Evolutionary conservation across 2,888 invertebrate genomes (phyloP), one percentile per base, ranked within the genome.

Genomic region (Hesperia comma): DNA sequence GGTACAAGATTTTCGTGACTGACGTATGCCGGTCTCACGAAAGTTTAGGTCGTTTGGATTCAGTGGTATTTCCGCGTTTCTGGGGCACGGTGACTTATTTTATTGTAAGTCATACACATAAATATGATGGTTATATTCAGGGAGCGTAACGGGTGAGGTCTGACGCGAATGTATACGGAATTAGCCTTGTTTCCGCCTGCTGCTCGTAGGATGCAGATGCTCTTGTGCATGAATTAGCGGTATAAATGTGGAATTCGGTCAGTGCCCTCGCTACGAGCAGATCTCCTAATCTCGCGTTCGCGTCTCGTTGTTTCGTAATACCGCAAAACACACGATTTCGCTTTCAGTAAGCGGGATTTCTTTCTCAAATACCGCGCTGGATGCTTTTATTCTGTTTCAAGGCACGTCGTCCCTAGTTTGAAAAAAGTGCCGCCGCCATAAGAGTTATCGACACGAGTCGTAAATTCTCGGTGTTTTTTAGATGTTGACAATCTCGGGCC

Each of bases 201-300:
- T 71, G 79, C 78, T 82, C 83, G 79, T 81, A 79, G 81, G 83
- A 82, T 85, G 87, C 88, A 90, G 86, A 88, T 87, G 86, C 82
- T 84, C 81, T 81, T 83, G 82, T 83, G 86, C 84, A 87, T 87
- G 90, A 87, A 88, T 90, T 89, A 88, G 87, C 86, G 84, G 87
- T 87, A 84, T 89, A 88, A 88, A 89, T 87, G 85, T 88, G 89
- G 88, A 90, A 88, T 85, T 90, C 89, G 92, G 92, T 90, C 92
- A 89, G 82, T 87, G 91, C 87, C 87, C 90, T 80, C 88, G 81
- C 82, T 75, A 71, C 76, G 78, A 72, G 74, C 81, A 83, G 83
- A 87, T 87, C 85, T 86, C 84, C 87, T 88, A 88, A 90, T 89
- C 86, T 87, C 83, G 81, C 79, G 82, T 80, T 80, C 80, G 83